Evolutionary conservation across 2,888 invertebrate species (phyloP).

Genomic region (Leucophenga maculata): DNA sequence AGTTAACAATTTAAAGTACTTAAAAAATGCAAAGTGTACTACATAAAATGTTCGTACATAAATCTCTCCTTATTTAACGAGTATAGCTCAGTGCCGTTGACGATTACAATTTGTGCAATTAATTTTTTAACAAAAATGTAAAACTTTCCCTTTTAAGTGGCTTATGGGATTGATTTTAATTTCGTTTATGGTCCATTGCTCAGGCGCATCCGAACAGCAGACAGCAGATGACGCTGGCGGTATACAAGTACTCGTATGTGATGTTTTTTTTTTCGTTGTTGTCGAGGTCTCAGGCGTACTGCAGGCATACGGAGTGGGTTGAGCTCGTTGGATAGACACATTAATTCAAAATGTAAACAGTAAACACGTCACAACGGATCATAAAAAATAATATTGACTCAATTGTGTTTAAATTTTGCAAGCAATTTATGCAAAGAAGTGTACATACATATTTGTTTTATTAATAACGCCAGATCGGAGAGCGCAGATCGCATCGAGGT

Average conservation of each 20-base stretch:
- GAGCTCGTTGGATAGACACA: slow-evolving; percentile 35
- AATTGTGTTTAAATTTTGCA: slow-evolving; percentile 46
- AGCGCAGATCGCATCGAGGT: no score
- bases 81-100: background rate
- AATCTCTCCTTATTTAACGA: no score
- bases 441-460: slow-evolving; percentile 4
- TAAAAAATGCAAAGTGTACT: no score
- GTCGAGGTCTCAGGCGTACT: background rate
- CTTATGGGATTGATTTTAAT: background rate
- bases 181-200: background rate
- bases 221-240: background rate
- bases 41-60: no score
- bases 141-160: slow-evolving; percentile 6
- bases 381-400: slow-evolving; percentile 47
- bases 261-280: background rate
- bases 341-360: slow-evolving; percentile 53
- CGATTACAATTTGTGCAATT: background rate
- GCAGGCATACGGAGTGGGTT: no score
- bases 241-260: background rate
- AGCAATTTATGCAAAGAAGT: slow-evolving; percentile 29
- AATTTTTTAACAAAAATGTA: background rate
- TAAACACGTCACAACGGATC: slow-evolving; percentile 46
- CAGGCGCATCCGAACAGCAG: no score
- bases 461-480: slow-evolving; percentile 3
- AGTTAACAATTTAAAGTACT: no score